phyloP scores from a whole-genome alignment of 2,888 invertebrate genomes.

The Macropis europaea region DNA sequence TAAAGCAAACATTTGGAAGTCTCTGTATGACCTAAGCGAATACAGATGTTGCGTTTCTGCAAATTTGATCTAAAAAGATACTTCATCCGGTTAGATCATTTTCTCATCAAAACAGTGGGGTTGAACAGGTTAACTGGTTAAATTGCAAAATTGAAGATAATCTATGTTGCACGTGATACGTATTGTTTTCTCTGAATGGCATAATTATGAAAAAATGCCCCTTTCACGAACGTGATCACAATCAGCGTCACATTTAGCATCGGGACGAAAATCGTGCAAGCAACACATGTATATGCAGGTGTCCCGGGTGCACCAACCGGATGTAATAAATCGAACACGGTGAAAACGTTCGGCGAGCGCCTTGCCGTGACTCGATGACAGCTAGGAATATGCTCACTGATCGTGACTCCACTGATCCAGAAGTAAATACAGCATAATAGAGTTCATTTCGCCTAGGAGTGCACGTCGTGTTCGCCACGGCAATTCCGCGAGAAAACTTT shows the following conservation, averaged over 20 bases:
- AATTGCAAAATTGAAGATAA: too few species aligned
- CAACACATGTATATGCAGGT: constrained; percentile 61
- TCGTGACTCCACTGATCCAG: constrained; percentile 51
- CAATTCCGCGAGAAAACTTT: background rate
- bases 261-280: constrained; percentile 42
- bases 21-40: too few species aligned
- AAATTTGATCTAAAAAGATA: too few species aligned
- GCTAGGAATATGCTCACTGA: constrained; percentile 49
- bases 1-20: too few species aligned
- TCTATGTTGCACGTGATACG: constrained; percentile 5
- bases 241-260: constrained; percentile 39
- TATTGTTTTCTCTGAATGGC: background rate
- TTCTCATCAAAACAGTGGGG: too few species aligned
- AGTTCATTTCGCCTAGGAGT: constrained; percentile 39
- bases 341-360: constrained; percentile 61
- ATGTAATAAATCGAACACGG: constrained; percentile 71
- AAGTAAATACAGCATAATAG: constrained; percentile 43
- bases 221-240: constrained; percentile 38
- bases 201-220: constrained; percentile 34
- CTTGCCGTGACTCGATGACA: constrained; percentile 69
- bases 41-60: too few species aligned
- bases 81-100: too few species aligned
- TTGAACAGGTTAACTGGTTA: too few species aligned
- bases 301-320: constrained; percentile 64
- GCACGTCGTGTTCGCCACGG: constrained; percentile 19